phyloP scores from a whole-genome alignment of 2,113 vertebrate genomes.

The Nycticorax nycticorax region DNA sequence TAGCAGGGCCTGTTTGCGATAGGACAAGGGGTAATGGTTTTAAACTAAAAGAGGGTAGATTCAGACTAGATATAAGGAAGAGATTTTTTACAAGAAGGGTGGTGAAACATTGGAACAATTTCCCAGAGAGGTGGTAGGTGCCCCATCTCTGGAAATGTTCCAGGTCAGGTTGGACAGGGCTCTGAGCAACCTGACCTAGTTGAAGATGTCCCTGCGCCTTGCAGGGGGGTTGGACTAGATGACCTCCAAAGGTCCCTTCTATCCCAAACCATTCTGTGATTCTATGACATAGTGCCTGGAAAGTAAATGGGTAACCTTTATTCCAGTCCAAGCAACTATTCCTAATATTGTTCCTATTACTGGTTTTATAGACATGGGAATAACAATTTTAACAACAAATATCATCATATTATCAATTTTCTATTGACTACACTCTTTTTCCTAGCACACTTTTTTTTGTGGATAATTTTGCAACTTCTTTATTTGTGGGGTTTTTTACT shows the following conservation, averaged over 20 bases:
- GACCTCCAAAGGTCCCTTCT: not conserved
- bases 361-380: not conserved
- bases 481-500: not conserved
- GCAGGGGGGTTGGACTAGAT: not conserved
- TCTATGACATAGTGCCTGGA: not conserved
- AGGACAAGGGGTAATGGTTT: not conserved
- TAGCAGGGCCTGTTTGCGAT: accelerated
- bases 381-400: not conserved
- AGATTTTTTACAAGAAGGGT: not conserved
- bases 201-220: not conserved
- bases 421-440: not conserved
- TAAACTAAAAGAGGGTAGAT: not conserved
- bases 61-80: not conserved
- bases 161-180: not conserved
- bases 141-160: not conserved
- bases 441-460: not conserved
- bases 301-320: not conserved
- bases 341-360: not conserved
- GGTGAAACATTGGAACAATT: not conserved
- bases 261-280: not conserved
- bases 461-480: not conserved
- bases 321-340: not conserved
- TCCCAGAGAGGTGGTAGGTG: not conserved
- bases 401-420: not conserved
- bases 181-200: not conserved